A percentile compares a stretch with the other conserved stretches of the same genome.
Evolutionary conservation across 2,113 vertebrate genomes (phyloP).

Genomic region (Pseudolaguvia tuberculata): DNA sequence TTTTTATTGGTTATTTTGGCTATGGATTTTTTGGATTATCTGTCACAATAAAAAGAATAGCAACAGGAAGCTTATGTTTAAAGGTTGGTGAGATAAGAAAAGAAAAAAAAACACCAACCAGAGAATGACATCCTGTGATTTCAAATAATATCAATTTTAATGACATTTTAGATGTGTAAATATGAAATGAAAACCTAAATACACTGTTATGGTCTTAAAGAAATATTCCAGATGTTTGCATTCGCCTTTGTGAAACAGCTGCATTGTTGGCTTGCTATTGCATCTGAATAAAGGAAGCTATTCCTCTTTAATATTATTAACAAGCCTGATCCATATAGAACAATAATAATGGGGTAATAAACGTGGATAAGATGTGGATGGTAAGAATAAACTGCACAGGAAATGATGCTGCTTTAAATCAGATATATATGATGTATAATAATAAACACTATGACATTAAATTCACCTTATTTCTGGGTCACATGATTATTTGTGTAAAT

Average conservation of each 20-base stretch:
- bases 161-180: too few species aligned
- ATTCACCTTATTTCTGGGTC: not conserved
- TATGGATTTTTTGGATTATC: not conserved
- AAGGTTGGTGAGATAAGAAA: not conserved
- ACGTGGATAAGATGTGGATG: not conserved
- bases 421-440: not conserved
- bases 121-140: not conserved
- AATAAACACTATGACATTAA: not conserved
- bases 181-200: not conserved
- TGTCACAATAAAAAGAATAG: not conserved
- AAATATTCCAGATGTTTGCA: not conserved
- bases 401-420: not conserved
- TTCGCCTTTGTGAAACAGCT: not conserved
- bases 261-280: not conserved
- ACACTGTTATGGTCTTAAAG: not conserved
- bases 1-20: not conserved
- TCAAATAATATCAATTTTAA: not conserved
- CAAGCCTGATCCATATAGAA: not conserved
- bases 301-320: slow-evolving; percentile 13
- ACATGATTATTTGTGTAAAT: not conserved
- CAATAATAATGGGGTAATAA: not conserved
- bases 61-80: not conserved
- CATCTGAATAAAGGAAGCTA: too few species aligned
- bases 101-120: too few species aligned
- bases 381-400: not conserved